phyloP scores from a whole-genome alignment of 2,888 invertebrate species.

The Callinectes sapidus region DNA sequence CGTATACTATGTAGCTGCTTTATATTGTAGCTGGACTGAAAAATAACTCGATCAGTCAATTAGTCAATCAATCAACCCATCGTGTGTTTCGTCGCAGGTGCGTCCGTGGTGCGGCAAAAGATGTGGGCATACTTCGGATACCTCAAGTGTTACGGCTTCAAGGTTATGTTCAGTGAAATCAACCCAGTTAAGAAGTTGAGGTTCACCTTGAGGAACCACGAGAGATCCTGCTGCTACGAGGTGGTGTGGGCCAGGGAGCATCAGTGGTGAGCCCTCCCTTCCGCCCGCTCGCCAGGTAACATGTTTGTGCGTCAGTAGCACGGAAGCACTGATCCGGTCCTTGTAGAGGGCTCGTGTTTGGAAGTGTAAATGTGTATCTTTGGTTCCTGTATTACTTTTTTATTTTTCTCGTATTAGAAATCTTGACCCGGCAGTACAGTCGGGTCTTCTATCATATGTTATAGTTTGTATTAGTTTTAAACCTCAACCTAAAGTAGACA shows the following conservation, averaged over 20 bases:
- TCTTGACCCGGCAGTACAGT: no score
- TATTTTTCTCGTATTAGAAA: no score
- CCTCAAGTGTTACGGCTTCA: conserved; percentile 42
- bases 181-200: background rate
- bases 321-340: background rate
- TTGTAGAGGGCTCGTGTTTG: background rate
- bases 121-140: conserved; percentile 27
- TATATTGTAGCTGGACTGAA: no score
- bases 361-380: background rate
- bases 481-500: background rate
- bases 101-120: background rate
- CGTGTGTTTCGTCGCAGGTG: background rate
- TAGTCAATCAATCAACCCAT: background rate
- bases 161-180: conserved; percentile 35
- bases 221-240: conserved; percentile 41
- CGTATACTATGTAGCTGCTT: no score
- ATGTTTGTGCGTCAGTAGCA: background rate
- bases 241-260: conserved; percentile 42
- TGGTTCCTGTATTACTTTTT: no score
- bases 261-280: conserved; percentile 22
- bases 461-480: no score
- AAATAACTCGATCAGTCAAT: no score
- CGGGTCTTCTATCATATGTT: no score
- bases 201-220: background rate
- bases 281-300: background rate